Evolutionary conservation across 1,140 invertebrate genomes (phyloP).

Genomic region (Proctacanthus coquilletti): DNA sequence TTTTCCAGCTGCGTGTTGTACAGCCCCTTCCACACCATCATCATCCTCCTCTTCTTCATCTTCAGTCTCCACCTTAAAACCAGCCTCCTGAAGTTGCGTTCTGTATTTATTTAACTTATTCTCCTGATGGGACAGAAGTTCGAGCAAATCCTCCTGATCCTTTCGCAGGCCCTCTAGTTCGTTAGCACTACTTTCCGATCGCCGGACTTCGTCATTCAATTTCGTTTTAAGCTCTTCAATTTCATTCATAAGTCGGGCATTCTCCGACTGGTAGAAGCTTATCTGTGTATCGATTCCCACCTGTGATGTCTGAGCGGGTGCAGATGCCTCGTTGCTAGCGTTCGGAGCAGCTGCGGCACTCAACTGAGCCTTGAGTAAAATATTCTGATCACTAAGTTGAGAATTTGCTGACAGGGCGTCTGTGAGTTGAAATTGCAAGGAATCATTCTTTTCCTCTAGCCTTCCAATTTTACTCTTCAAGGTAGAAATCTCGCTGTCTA

Average conservation of each 20-base stretch:
- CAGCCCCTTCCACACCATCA: too few relatives aligned
- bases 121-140: conserved; percentile 60
- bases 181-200: conserved; percentile 11
- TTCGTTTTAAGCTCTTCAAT: conserved; percentile 21
- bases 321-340: conserved; percentile 12
- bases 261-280: conserved; percentile 12
- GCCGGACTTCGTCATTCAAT: conserved; percentile 13
- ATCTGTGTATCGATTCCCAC: not conserved
- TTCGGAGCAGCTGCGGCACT: conserved; percentile 18
- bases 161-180: conserved; percentile 57
- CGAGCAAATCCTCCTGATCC: conserved; percentile 82
- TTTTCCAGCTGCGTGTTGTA: too few relatives aligned
- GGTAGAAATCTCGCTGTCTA: conserved; percentile 58
- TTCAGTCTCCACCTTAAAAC: conserved; percentile 6
- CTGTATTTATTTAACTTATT: conserved; percentile 20
- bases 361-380: conserved; percentile 63
- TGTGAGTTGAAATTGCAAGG: conserved; percentile 46
- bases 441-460: conserved; percentile 35
- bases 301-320: not conserved
- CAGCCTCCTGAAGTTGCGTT: conserved; percentile 6
- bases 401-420: conserved; percentile 50
- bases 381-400: conserved; percentile 76
- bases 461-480: conserved; percentile 38
- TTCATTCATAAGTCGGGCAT: conserved; percentile 29
- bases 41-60: conserved; percentile 4